Evolutionary conservation across 1,140 invertebrate genomes (phyloP).

Genomic region (Conopomorpha cramerella): DNA sequence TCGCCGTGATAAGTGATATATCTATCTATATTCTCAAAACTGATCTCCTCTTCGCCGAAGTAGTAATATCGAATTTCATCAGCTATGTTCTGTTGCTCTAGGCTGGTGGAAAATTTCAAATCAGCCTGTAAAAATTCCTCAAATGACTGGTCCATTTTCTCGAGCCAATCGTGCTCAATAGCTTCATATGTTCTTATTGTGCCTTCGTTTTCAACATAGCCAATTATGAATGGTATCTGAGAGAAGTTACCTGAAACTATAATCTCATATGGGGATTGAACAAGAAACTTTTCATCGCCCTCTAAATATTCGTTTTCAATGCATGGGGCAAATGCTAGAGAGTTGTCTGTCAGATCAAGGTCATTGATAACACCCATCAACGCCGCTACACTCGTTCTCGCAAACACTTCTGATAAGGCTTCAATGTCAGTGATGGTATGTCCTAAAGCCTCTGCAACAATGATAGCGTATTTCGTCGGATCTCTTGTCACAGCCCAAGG

Average conservation of each 20-base stretch:
- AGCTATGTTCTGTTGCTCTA: conserved; percentile 11
- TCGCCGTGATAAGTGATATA: conserved; percentile 36
- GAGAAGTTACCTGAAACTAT: conserved; percentile 19
- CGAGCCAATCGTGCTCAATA: conserved; percentile 21
- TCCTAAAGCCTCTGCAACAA: conserved; percentile 34
- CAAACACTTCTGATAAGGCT: conserved; percentile 26
- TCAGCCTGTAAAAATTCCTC: conserved; percentile 34
- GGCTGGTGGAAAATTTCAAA: conserved; percentile 20
- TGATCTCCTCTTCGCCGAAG: conserved; percentile 16
- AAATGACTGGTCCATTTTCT: conserved; percentile 32
- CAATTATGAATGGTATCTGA: conserved; percentile 33
- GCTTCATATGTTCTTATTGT: conserved; percentile 31
- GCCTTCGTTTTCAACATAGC: conserved; percentile 47
- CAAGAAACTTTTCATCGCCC: conserved; percentile 23
- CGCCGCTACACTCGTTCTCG: conserved; percentile 27
- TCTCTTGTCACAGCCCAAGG: conserved; percentile 53
- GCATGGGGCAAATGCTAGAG: conserved; percentile 38
- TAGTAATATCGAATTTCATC: conserved; percentile 24
- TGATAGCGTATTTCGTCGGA: conserved; percentile 28
- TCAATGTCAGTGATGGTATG: conserved; percentile 23
- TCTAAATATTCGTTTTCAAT: conserved; percentile 25
- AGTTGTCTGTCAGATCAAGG: conserved; percentile 33
- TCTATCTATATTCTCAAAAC: conserved; percentile 11
- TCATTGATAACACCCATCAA: conserved; percentile 43
- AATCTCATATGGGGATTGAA: conserved; percentile 27